Evolutionary conservation across 2,797 vertebrate species (phyloP).

Genomic region (Xenentodon cancila): DNA sequence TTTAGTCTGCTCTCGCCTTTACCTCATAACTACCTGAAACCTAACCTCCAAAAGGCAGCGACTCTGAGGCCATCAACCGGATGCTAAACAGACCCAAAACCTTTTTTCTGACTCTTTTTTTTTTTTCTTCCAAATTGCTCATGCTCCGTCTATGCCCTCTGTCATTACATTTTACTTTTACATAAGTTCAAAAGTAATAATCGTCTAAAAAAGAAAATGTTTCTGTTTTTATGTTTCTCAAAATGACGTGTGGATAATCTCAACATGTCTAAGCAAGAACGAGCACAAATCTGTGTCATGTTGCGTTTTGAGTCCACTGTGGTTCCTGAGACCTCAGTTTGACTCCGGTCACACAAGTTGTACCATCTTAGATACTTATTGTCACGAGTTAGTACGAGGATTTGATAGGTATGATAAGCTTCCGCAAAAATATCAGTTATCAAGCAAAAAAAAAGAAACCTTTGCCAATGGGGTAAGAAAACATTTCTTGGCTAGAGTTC

Average conservation of each 20-base stretch:
- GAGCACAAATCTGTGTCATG: neutral
- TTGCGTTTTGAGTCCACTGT: neutral
- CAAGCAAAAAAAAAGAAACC: too few relatives aligned
- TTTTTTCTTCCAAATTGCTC: too few relatives aligned
- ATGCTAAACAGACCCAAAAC: slow-evolving; percentile 10
- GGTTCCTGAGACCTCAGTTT: neutral
- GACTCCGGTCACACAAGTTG: neutral
- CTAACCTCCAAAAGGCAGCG: slow-evolving; percentile 28
- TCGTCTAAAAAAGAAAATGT: too few relatives aligned
- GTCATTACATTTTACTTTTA: slow-evolving; percentile 13
- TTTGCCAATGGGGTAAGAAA: too few relatives aligned
- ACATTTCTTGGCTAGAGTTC: too few relatives aligned
- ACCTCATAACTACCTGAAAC: slow-evolving; percentile 43
- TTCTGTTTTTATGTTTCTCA: too few relatives aligned
- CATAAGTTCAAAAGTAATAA: slow-evolving; percentile 8
- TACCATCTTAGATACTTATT: too few relatives aligned
- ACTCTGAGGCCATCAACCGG: neutral
- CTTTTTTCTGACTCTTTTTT: slow-evolving; percentile 11
- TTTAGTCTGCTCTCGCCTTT: slow-evolving; percentile 6
- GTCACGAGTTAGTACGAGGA: too few relatives aligned
- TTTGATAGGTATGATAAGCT: too few relatives aligned
- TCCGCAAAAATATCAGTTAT: too few relatives aligned
- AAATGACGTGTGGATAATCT: neutral
- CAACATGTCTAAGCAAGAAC: neutral
- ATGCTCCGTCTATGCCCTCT: neutral